These are phyloP conservation scores for Dreissena polymorpha DNA, from an alignment of 1,140 invertebrate species.

Conservation along the genomic window DNA sequence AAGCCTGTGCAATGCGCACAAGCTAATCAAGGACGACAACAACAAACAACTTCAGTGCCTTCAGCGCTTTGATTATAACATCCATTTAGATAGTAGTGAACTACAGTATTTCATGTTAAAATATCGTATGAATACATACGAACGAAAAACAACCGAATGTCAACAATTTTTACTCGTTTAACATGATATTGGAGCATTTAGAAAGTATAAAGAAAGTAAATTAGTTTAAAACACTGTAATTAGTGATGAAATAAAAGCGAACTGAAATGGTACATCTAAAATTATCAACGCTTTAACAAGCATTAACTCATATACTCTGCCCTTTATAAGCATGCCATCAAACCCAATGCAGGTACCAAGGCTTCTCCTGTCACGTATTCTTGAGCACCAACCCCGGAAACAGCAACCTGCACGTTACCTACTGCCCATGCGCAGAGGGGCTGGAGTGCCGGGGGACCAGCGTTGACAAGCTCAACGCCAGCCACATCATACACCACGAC, in stretches of 20 bases:
- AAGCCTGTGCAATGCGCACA: too few relatives aligned
- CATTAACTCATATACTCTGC: neutral
- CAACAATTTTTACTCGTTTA: too few relatives aligned
- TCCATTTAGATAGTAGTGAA: too few relatives aligned
- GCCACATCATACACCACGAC: constrained; percentile 43
- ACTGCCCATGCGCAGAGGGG: constrained; percentile 46
- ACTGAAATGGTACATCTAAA: neutral
- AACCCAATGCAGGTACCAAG: constrained; percentile 21
- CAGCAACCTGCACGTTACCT: constrained; percentile 36
- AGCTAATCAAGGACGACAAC: neutral
- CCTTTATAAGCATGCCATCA: neutral
- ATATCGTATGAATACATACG: too few relatives aligned
- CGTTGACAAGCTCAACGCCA: constrained; percentile 10
- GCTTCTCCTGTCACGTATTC: constrained; percentile 47
- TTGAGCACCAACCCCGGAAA: constrained; percentile 14
- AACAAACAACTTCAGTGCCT: too few relatives aligned
- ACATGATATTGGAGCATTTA: neutral
- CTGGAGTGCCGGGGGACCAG: constrained; percentile 48
- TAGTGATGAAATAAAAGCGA: neutral
- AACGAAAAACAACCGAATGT: too few relatives aligned
- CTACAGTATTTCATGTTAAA: too few relatives aligned
- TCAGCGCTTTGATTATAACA: too few relatives aligned
- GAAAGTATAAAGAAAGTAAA: neutral
- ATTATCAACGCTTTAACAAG: neutral
- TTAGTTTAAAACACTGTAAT: neutral